Conservation (phyloP, 2,797 vertebrate genomes). For the Limosa lapponica region DNA sequence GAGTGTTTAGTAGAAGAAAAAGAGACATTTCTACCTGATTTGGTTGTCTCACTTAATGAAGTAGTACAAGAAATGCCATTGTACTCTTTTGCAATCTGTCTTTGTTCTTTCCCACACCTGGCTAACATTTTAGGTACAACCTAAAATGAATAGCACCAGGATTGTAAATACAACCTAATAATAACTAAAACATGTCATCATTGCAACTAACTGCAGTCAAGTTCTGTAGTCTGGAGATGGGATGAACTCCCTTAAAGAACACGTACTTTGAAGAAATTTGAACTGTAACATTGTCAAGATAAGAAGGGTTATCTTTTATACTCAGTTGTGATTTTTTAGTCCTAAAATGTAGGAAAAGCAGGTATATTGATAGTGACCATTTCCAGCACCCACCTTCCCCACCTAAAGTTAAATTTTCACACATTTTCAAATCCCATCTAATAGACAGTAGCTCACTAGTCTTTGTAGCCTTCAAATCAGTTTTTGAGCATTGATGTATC, state of each 20-base stretch:
- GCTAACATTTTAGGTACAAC: not conserved
- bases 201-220: not conserved
- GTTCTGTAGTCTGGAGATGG: not conserved
- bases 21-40: not conserved
- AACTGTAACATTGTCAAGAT: not conserved
- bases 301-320: not conserved
- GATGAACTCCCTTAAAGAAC: not conserved
- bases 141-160: not conserved
- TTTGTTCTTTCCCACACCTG: not conserved
- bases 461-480: not conserved
- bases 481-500: not conserved
- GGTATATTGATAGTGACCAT: not conserved
- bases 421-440: not conserved
- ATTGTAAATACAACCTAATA: not conserved
- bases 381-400: not conserved
- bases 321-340: not conserved
- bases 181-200: rapidly evolving
- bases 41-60: not conserved
- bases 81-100: not conserved
- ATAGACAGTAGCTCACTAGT: not conserved
- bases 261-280: not conserved
- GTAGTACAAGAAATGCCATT: not conserved
- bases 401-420: not conserved
- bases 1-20: not conserved
- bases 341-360: not conserved